These are phyloP conservation scores for Parus major DNA, from an alignment of 2,113 vertebrate genomes.

Conservation along the genomic window DNA sequence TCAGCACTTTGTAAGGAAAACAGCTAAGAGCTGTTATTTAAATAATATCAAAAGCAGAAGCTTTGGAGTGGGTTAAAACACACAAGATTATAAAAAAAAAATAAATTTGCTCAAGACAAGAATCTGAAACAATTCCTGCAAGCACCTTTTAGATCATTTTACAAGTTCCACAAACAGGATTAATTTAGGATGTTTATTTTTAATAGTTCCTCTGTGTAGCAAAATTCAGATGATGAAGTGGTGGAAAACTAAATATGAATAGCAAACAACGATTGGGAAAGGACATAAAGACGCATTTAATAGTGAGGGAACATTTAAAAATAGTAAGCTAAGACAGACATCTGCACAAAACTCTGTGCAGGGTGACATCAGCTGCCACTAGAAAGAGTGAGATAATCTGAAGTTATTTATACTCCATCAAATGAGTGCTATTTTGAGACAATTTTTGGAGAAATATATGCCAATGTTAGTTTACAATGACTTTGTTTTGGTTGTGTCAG, in stretches of 20 bases:
- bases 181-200: background rate
- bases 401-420: constrained; percentile 6
- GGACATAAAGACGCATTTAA: background rate
- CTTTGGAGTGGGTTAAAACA: background rate
- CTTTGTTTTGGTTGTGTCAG: background rate
- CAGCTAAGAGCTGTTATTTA: background rate
- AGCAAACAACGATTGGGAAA: background rate
- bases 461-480: background rate
- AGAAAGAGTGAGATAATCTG: background rate
- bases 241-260: background rate
- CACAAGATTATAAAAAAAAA: background rate
- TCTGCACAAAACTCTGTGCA: background rate
- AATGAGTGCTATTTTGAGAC: constrained; percentile 12
- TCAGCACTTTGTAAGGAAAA: background rate
- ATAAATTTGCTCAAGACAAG: background rate
- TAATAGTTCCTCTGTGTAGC: background rate
- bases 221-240: background rate
- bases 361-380: constrained; percentile 8
- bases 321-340: constrained; percentile 3
- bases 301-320: constrained; percentile 14
- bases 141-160: background rate
- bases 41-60: background rate
- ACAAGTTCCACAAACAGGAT: background rate
- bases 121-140: background rate
- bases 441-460: background rate